Conservation (phyloP, 92 coral and sea anemone genomes). For the Paramuricea clavata region DNA sequence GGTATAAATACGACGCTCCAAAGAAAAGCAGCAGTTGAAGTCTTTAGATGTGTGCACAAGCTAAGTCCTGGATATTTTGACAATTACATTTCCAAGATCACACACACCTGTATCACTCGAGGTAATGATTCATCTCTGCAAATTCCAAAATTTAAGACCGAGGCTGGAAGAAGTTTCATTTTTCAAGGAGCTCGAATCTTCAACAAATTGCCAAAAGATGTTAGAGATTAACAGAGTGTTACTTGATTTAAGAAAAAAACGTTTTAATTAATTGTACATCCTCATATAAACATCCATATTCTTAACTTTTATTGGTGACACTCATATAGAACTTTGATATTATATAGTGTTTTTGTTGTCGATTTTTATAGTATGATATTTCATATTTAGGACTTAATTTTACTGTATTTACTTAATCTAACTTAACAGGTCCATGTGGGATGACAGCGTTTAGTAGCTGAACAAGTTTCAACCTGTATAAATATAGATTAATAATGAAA, state of each 20-base stretch:
- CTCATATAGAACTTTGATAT: too few species aligned
- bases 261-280: neutral
- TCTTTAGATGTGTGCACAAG: neutral
- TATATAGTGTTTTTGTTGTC: too few species aligned
- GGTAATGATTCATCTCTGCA: neutral
- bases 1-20: neutral
- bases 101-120: neutral
- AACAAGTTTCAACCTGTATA: neutral
- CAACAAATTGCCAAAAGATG: neutral
- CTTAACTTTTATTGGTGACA: too few species aligned
- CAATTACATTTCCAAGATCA: neutral
- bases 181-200: neutral
- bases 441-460: neutral
- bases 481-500: neutral
- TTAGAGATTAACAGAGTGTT: neutral
- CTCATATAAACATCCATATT: too few species aligned
- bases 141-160: neutral
- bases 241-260: neutral
- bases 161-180: neutral
- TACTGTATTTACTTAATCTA: neutral
- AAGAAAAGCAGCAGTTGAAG: neutral
- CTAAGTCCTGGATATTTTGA: neutral
- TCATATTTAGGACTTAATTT: too few species aligned
- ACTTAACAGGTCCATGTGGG: neutral
- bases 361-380: too few species aligned